Evolutionary conservation across 2,888 invertebrate species (phyloP).

Genomic region (Terebella lapidaria): DNA sequence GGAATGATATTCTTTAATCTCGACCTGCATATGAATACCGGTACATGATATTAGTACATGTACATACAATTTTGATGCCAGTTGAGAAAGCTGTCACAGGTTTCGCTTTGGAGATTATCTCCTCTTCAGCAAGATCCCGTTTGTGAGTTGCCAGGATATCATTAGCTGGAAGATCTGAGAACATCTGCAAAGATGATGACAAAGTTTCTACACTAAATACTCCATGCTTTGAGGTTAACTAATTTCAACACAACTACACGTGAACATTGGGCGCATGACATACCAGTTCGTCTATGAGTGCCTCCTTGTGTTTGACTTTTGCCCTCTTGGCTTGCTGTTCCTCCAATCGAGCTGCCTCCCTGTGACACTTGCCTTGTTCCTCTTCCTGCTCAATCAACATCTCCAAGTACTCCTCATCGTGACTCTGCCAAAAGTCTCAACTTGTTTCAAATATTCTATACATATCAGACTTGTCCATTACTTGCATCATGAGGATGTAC

Average conservation of each 20-base stretch:
- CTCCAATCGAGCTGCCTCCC: constrained; percentile 59
- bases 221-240: background rate
- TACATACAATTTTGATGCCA: background rate
- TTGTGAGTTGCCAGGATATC: constrained; percentile 78
- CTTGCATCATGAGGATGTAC: no score
- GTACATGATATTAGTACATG: no score
- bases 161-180: constrained; percentile 82
- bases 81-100: constrained; percentile 33
- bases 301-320: constrained; percentile 79
- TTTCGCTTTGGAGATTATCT: constrained; percentile 56
- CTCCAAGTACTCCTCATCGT: constrained; percentile 82
- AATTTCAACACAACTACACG: background rate
- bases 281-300: constrained; percentile 82
- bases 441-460: no score
- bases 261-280: no score
- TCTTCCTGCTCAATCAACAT: constrained; percentile 42
- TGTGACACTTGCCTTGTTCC: constrained; percentile 58
- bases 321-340: constrained; percentile 62
- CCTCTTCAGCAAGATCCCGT: constrained; percentile 56
- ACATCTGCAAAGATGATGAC: constrained; percentile 59
- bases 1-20: no score
- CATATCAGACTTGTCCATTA: no score
- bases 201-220: background rate
- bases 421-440: constrained; percentile 51
- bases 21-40: no score